Evolutionary conservation across 1,140 invertebrate genomes (phyloP), one percentile per base, ranked within the genome.

Genomic region (Rhynchophorus ferrugineus): DNA sequence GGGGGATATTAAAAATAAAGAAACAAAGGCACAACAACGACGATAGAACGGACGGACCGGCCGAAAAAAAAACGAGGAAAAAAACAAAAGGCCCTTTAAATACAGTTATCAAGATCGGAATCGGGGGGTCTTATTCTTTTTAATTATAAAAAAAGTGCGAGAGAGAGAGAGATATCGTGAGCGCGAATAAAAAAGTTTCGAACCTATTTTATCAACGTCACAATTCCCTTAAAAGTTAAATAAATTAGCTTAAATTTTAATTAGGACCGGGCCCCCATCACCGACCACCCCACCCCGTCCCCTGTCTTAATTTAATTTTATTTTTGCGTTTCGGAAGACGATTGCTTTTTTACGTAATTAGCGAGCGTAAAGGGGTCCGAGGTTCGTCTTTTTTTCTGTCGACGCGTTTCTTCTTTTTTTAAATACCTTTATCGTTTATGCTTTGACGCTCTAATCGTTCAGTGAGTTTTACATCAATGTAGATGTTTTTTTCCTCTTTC

Each of bases 171-270:
- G n/a, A n/a, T n/a, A n/a, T n/a, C n/a, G n/a, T n/a, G n/a, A n/a
- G n/a, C n/a, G n/a, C n/a, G 38, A 17, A 41, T 19, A 17, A 41
- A 41, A 41, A 41, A 41, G 16, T 41, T 41, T 41, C 20, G 16
- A 41, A 41, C 38, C 38, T 41, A 14, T 41, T 41, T 41, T 41
- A 41, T 41, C 38, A 41, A 41, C 18, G 38, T 41, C 38, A 41
- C 38, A 41, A 41, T 41, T 19, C 18, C 18, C 20, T 41, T 41
- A 3, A 11, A 41, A 41, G 38, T 41, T 41, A 41, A 41, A 41
- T 41, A 41, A 41, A 41, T 41, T 41, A 41, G 18, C 38, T 17
- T 19, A 18, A 41, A 41, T 18, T 41, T 41, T 41, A 41, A 41
- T 41, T 41, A 20, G 38, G 35, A n/a, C n/a, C n/a, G n/a, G n/a